Base-by-base conservation (phyloP, 2,888 invertebrate genomes). In the Argyresthia albistria region DNA sequence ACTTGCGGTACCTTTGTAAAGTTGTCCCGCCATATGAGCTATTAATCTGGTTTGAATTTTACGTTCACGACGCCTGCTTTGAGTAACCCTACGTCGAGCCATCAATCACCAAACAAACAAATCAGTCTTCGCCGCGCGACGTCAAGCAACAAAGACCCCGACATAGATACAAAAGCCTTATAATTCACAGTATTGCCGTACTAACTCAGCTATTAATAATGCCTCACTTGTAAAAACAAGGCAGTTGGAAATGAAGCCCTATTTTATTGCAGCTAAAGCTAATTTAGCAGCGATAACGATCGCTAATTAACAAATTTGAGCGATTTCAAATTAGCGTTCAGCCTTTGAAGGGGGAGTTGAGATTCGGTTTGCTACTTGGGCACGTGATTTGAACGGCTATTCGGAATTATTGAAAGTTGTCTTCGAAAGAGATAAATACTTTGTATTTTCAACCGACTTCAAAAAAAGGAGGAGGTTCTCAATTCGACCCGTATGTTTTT, bases 171-270 rank as follows among this genome's bases (percentile, higher is more conserved):
- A 70, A 66, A 62, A 65, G 59, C 25, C 25, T 25, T 25, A 25
- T 4, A 4, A 25, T 25, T 25, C 61, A 59, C 59, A 61, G 63
- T 65, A 65, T 60, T 62, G 60, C 64, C 62, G 59, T 59, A 62
- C 63, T 66, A 59, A 57, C 57, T 65, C 60, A 57, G 66, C 67
- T 65, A 72, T 72, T 70, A 67, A 70, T 69, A 63, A 63, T 58
- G 57, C 60, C 35, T 16, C 55, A 14, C 48, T 48, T 37, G 48
- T 37, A 35, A 35, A 35, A 25, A 12, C 12, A 25, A 25, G 25
- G 3, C 25, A 2, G 6, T n/a, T 12, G 16, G 9, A 6, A 15
- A 46, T 47, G 35, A n/a, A 35, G 11, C 35, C 35, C 12, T 9
- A 12, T 35, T 25, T 25, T 25, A 46, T 46, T 11, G 46, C 46